Evolutionary conservation across 2,113 vertebrate genomes (phyloP).

Genomic region (Furnarius figulus): DNA sequence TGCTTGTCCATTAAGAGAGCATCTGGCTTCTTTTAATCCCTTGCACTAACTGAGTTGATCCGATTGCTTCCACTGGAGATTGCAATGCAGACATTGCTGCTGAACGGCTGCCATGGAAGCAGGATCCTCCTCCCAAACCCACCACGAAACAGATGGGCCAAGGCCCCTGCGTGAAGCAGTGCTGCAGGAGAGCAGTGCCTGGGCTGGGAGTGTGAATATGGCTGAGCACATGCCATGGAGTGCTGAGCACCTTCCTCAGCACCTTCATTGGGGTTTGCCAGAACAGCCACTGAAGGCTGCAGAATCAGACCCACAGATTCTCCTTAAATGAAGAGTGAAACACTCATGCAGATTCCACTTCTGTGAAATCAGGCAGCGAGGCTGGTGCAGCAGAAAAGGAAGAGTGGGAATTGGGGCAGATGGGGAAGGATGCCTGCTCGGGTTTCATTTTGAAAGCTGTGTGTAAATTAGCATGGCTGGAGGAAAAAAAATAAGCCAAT

Average conservation of each 20-base stretch:
- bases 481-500: neutral
- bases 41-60: neutral
- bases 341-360: neutral
- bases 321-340: neutral
- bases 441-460: neutral
- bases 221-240: neutral
- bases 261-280: neutral
- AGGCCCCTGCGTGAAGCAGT: neutral
- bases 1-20: conserved; percentile 32
- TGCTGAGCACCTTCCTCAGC: neutral
- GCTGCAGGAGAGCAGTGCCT: neutral
- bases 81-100: neutral
- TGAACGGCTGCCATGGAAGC: neutral
- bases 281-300: neutral
- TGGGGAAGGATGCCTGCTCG: neutral
- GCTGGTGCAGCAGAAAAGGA: neutral
- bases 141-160: neutral
- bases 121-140: neutral
- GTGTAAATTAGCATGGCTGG: neutral
- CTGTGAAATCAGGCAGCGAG: neutral
- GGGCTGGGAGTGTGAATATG: neutral
- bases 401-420: neutral
- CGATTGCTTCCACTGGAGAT: neutral
- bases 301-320: neutral
- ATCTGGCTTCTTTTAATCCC: conserved; percentile 51